A percentile compares a stretch with the other conserved stretches of the same genome.
These are phyloP conservation scores for Drosophila melanica DNA, from an alignment of 1,140 invertebrate species.

Conservation along the genomic window DNA sequence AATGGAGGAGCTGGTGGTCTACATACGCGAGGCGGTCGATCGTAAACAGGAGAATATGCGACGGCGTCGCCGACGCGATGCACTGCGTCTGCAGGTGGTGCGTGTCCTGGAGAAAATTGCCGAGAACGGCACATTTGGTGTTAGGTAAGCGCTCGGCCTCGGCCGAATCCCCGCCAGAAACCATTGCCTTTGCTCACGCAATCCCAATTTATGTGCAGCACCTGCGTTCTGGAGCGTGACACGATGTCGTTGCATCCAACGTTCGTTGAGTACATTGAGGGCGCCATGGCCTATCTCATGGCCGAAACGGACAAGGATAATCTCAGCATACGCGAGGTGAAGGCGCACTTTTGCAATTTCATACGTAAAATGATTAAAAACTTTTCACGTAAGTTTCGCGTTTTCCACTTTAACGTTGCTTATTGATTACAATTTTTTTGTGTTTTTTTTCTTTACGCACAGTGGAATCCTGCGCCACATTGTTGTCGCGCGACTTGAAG, in stretches of 20 bases:
- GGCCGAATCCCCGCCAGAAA: neutral
- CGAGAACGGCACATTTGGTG: slow-evolving; percentile 95
- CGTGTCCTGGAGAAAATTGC: slow-evolving; percentile 96
- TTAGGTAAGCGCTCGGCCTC: slow-evolving; percentile 87
- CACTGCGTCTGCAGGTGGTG: slow-evolving; percentile 95
- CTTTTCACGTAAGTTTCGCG: slow-evolving; percentile 89
- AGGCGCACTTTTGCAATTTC: slow-evolving; percentile 97
- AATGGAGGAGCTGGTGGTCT: slow-evolving; percentile 96
- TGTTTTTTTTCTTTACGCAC: slow-evolving; percentile 72
- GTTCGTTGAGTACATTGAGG: slow-evolving; percentile 98
- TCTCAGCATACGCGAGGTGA: slow-evolving; percentile 91
- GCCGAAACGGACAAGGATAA: slow-evolving; percentile 95
- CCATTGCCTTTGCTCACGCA: neutral
- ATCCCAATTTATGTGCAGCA: slow-evolving; percentile 85
- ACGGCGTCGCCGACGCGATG: slow-evolving; percentile 93
- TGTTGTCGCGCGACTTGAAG: slow-evolving; percentile 94
- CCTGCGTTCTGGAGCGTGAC: slow-evolving; percentile 92
- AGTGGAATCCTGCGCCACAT: slow-evolving; percentile 94
- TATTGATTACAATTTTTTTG: slow-evolving; percentile 15
- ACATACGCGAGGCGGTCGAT: slow-evolving; percentile 98
- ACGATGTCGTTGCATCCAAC: slow-evolving; percentile 92
- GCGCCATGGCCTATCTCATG: slow-evolving; percentile 95
- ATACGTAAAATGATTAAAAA: slow-evolving; percentile 96
- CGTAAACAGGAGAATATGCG: slow-evolving; percentile 98
- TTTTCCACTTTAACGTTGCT: neutral